Evolutionary conservation across 2,797 vertebrate genomes (phyloP), one percentile per base, ranked within the genome.

Genomic region (Enteromius trimaculatus): DNA sequence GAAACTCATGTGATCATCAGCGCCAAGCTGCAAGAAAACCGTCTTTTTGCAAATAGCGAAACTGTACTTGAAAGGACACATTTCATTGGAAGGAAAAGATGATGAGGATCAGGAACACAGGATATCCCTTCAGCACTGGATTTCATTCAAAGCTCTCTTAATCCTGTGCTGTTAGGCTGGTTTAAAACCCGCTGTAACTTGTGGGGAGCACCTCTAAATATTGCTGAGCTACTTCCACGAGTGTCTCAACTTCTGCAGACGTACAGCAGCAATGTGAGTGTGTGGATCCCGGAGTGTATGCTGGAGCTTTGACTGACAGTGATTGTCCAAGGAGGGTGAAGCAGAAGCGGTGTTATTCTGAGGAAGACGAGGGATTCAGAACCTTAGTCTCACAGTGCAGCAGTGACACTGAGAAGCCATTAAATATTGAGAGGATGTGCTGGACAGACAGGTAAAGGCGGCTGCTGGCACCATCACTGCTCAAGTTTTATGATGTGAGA

Each of bases 331-430:
- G 31, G 53, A 71, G 11, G 66, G 44, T 37, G 51, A 75, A 62
- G 42, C 21, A 51, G 49, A 78, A 77, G 34, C 10, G 4, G 47
- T 74, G 31, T 77, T 66, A 82, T 82, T 84, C 60, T 83, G 60
- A 70, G 84, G 86, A 88, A 85, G 86, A 86, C 76, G 13, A 83
- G 86, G 47, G 71, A 76, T 82, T 84, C 37, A 49, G 69, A 71
- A 64, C 78, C 26, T 39, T 71, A 44, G 62, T 74, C 39, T 53
- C 69, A 44, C 80, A 31, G 71, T 39, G 68, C 53, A 62, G 55
- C 80, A 58, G 51, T 77, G 84, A 81, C 77, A 77, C 85, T 4
- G 60, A 81, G 60, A 49, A 80, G 76, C 71, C 51, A 84, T 86
- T 85, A 85, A 85, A 84, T 84, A 84, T 60, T 77, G 75, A 76